These are phyloP conservation scores for Cyprinodon tularosa DNA, from an alignment of 2,113 vertebrate genomes.

Conservation along the genomic window DNA sequence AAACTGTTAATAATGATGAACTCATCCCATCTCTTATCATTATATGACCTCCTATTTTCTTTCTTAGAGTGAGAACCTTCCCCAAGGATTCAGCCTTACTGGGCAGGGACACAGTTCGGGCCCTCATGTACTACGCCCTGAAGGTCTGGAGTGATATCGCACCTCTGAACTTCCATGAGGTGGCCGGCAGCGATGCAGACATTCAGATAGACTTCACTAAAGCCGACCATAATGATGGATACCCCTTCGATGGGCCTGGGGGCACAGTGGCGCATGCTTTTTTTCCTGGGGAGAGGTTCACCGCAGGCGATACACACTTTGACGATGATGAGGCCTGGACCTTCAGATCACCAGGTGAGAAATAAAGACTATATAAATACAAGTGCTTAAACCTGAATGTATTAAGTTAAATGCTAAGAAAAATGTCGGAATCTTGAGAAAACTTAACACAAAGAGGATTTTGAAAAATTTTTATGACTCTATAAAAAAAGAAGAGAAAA, in stretches of 20 bases:
- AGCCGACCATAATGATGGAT: constrained; percentile 90
- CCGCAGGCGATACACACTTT: constrained; percentile 93
- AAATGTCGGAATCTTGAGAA: not conserved
- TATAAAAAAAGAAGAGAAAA: constrained; percentile 1
- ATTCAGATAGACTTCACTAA: constrained; percentile 97
- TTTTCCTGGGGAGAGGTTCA: constrained; percentile 89
- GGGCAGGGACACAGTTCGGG: constrained; percentile 91
- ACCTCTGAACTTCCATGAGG: constrained; percentile 95
- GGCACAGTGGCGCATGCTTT: constrained; percentile 94
- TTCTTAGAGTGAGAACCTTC: constrained; percentile 88
- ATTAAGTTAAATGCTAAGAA: not conserved
- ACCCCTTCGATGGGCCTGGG: constrained; percentile 94
- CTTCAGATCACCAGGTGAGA: constrained; percentile 90
- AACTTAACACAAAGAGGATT: not conserved
- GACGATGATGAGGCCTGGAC: constrained; percentile 96
- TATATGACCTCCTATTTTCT: not conserved
- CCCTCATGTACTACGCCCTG: constrained; percentile 94
- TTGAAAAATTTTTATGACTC: constrained; percentile 1
- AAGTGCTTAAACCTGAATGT: not conserved
- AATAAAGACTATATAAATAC: not conserved
- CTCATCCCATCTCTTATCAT: not conserved
- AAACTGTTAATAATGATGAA: not conserved
- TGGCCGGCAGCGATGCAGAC: constrained; percentile 89
- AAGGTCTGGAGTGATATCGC: constrained; percentile 98
- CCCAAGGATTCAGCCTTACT: constrained; percentile 86